A percentile compares a stretch with the other conserved stretches of the same genome.
Conservation (phyloP, 2,888 invertebrate species). For the Achlya flavicornis region DNA sequence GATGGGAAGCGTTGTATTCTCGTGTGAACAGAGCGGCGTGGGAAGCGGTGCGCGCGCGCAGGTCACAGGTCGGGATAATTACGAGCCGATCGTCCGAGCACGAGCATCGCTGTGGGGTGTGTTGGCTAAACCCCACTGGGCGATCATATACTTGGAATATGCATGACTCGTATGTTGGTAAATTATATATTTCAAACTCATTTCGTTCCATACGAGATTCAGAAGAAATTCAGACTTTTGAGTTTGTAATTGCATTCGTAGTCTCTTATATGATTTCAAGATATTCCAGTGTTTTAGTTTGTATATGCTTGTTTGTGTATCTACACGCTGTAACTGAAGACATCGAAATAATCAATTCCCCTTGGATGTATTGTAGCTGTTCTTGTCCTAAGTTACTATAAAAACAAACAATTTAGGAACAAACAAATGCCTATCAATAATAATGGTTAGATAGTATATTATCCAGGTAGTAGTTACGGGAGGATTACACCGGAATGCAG, state of each 20-base stretch:
- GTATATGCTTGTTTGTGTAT: background rate
- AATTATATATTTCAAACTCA: background rate
- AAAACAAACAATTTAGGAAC: background rate
- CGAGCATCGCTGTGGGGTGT: slow-evolving; percentile 44
- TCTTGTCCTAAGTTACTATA: background rate
- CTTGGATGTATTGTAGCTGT: background rate
- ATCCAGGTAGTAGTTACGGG: slow-evolving; percentile 25
- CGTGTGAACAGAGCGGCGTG: slow-evolving; percentile 75
- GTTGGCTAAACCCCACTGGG: slow-evolving; percentile 14
- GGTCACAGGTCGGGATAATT: slow-evolving; percentile 80
- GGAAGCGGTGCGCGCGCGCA: slow-evolving; percentile 56
- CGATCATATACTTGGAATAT: slow-evolving; percentile 1
- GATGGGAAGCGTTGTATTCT: slow-evolving; percentile 75
- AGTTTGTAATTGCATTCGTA: no score
- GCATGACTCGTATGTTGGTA: slow-evolving; percentile 12
- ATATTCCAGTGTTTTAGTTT: background rate
- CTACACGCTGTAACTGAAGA: background rate
- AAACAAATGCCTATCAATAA: no score
- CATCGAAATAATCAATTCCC: no score
- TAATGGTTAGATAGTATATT: background rate
- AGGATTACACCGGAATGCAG: slow-evolving; percentile 33
- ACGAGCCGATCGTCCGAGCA: slow-evolving; percentile 49
- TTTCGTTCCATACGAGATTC: background rate
- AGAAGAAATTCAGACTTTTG: background rate
- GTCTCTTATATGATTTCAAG: background rate